phyloP scores from a whole-genome alignment of 2,888 invertebrate species.

The Metopia argyrocephala region DNA sequence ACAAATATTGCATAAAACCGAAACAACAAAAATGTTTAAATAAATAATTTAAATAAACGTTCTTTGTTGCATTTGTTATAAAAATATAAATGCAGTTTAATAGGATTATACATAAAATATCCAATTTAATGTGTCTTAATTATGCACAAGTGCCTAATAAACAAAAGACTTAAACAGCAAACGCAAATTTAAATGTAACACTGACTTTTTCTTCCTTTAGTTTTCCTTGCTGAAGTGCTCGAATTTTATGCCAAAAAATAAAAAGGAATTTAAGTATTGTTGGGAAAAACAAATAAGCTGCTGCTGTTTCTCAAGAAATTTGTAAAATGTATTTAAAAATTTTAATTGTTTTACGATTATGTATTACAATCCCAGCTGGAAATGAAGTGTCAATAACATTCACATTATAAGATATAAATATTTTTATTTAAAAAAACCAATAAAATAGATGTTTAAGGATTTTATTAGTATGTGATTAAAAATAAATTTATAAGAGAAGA shows the following conservation, averaged over 20 bases:
- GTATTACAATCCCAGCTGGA: neutral
- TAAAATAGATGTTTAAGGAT: no score
- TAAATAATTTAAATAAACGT: neutral
- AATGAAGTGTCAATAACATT: neutral
- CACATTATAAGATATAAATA: no score
- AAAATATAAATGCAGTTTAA: neutral
- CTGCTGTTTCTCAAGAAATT: neutral
- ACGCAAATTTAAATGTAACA: neutral
- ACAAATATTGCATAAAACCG: no score
- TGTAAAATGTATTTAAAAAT: neutral
- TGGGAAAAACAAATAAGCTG: neutral
- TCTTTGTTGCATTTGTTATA: neutral
- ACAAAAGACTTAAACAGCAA: neutral
- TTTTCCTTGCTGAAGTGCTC: neutral
- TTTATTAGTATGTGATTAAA: no score
- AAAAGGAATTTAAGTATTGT: neutral
- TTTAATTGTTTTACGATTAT: neutral
- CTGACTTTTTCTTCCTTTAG: neutral
- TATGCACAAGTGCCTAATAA: neutral
- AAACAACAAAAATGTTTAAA: no score
- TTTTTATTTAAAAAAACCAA: no score
- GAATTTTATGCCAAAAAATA: no score
- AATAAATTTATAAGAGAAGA: no score
- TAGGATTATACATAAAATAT: neutral
- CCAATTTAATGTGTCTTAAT: neutral